Conservation (phyloP, 2,797 vertebrate genomes). For the Astyanax mexicanus region DNA sequence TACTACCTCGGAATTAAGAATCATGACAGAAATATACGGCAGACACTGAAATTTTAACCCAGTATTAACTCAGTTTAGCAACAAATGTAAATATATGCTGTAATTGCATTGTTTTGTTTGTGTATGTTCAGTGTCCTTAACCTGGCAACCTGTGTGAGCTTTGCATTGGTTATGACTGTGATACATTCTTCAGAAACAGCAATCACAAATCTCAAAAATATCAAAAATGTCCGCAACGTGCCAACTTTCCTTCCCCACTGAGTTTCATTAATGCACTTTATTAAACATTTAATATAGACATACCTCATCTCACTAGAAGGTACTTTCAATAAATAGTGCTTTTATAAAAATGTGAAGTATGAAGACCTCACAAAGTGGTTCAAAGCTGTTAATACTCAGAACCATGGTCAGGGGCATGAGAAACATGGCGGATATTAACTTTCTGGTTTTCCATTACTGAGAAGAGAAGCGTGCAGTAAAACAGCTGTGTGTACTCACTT, state of each 20-base stretch:
- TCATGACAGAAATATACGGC: no score
- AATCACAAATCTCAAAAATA: neutral
- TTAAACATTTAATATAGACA: neutral
- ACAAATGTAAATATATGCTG: no score
- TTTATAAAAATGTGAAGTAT: slow-evolving; percentile 1
- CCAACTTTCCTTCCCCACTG: neutral
- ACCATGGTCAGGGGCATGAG: neutral
- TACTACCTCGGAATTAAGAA: no score
- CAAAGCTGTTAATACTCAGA: slow-evolving; percentile 6
- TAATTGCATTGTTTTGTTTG: no score
- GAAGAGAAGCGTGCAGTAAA: neutral
- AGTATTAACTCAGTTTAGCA: no score
- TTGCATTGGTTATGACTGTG: no score
- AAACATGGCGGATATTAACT: neutral
- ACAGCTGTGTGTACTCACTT: slow-evolving; percentile 70
- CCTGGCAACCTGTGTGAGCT: no score
- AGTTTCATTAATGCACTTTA: neutral
- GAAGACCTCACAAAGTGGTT: neutral
- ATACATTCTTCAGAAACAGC: neutral
- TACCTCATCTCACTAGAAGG: neutral
- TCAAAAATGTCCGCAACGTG: neutral
- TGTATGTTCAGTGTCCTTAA: no score
- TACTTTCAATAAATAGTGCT: neutral
- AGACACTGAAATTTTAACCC: no score
- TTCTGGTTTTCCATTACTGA: slow-evolving; percentile 5